Conservation (phyloP, 2,888 invertebrate species). For the Drosophila anomalata region DNA sequence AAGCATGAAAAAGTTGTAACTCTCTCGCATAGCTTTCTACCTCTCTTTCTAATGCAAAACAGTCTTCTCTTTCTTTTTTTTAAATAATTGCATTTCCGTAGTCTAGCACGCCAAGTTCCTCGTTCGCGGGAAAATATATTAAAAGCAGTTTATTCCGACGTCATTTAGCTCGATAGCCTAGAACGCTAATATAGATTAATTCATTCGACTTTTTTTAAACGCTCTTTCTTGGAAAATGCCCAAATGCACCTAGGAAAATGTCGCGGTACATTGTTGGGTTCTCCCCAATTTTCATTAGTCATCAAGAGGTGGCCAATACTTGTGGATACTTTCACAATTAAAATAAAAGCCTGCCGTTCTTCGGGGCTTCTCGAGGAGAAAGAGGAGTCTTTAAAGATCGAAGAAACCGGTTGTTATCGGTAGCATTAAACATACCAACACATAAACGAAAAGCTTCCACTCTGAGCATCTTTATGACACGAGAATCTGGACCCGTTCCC, state of each 20-base stretch:
- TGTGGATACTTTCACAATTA: constrained; percentile 31
- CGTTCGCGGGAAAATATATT: constrained; percentile 38
- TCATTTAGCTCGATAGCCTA: constrained; percentile 36
- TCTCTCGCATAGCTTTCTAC: background rate
- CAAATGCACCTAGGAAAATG: constrained; percentile 37
- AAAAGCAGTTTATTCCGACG: constrained; percentile 11
- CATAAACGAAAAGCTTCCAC: constrained; percentile 3
- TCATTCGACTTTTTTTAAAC: constrained; percentile 9
- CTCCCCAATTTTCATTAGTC: constrained; percentile 25
- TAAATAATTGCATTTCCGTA: constrained; percentile 12
- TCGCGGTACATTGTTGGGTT: constrained; percentile 21
- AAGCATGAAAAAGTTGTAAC: constrained; percentile 1
- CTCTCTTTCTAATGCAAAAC: constrained; percentile 10
- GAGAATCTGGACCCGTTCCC: constrained; percentile 12
- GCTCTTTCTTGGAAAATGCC: constrained; percentile 42
- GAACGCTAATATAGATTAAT: constrained; percentile 30
- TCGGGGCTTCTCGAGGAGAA: constrained; percentile 14
- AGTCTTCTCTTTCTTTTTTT: constrained; percentile 3
- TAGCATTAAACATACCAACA: constrained; percentile 2
- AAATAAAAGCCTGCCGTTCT: constrained; percentile 14
- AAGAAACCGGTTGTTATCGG: constrained; percentile 31
- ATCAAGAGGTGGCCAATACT: background rate
- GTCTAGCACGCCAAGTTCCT: constrained; percentile 43
- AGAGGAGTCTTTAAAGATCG: background rate
- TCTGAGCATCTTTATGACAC: constrained; percentile 10